Evolutionary conservation across 2,113 vertebrate genomes (phyloP), one percentile per base, ranked within the genome.

Genomic region (Xiphophorus maculatus): DNA sequence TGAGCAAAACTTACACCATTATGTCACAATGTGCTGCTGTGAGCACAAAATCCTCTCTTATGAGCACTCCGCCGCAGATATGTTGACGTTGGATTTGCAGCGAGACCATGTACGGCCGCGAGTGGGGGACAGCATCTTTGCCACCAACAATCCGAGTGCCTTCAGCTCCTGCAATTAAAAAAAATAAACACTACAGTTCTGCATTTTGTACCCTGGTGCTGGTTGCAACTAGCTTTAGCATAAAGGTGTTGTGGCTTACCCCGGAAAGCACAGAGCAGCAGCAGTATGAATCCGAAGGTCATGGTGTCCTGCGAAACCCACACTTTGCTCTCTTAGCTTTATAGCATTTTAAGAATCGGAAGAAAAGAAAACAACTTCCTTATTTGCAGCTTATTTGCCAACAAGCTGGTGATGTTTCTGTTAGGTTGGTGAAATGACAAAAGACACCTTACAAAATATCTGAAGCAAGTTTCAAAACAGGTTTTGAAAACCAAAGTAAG

Each of bases 41-140:
- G 90, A 96, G 84, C 61, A 96, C 91, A 11, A 95, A 95, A 74
- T 91, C 73, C 12, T 74, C 85, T 40, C 81, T 87, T 27, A 96
- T 80, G 44, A 96, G 92, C 0, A 87, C 86, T 0, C 89, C 95
- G 0, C 95, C 95, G 13, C 95, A 96, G 54, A 63, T 60, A 71
- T 94, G 93, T 1, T 1, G 1, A 3, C 87, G 80, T 35, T 0
- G 3, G 7, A 76, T 0, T 5, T 91, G 88, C 69, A 94, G 1
- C 0, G 88, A 96, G 2, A 86, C 96, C 76, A 97, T 90, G 89
- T 94, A 96, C 74, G 95, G 95, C 22, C 90, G 91, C 0, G 95
- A 94, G 1, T 95, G 91, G 4, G 93, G 83, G 35, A 0, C 68
- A 28, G 94, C 91, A 0, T 82, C 80, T 73, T 65, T 88, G 28